Conservation (phyloP, 2,797 vertebrate species). For the Scomberomorus guttatus region DNA sequence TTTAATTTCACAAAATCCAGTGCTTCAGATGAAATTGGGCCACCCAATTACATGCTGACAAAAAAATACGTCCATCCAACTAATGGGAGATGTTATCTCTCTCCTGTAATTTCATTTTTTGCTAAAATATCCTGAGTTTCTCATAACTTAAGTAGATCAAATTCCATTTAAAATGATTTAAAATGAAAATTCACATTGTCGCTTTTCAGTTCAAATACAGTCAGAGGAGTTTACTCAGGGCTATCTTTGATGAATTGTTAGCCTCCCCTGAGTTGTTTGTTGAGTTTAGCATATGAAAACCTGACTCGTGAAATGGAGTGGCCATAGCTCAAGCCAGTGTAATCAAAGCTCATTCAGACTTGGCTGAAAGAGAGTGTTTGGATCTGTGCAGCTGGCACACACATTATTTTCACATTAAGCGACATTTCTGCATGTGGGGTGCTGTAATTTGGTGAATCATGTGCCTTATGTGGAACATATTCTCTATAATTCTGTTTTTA, state of each 20-base stretch:
- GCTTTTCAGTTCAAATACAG: slow-evolving; percentile 49
- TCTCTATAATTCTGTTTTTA: neutral
- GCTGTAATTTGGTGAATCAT: slow-evolving; percentile 17
- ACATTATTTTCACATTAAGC: slow-evolving; percentile 45
- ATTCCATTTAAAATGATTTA: slow-evolving; percentile 46
- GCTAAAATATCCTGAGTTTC: slow-evolving; percentile 49
- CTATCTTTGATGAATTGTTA: slow-evolving; percentile 63
- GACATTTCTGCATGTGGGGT: slow-evolving; percentile 25
- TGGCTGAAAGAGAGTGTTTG: slow-evolving; percentile 49
- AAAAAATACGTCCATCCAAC: slow-evolving; percentile 33
- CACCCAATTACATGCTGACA: slow-evolving; percentile 55
- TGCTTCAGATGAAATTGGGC: slow-evolving; percentile 58
- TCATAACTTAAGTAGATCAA: slow-evolving; percentile 61
- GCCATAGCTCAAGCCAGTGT: slow-evolving; percentile 52
- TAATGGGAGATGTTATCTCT: slow-evolving; percentile 52
- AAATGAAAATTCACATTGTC: slow-evolving; percentile 40
- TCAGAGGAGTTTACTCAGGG: slow-evolving; percentile 51
- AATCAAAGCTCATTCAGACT: slow-evolving; percentile 70
- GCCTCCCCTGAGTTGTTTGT: slow-evolving; percentile 60
- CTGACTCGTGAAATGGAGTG: slow-evolving; percentile 54
- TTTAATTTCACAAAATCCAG: slow-evolving; percentile 52
- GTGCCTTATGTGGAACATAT: slow-evolving; percentile 21
- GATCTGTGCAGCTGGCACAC: slow-evolving; percentile 40
- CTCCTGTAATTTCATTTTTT: slow-evolving; percentile 41
- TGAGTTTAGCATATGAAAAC: slow-evolving; percentile 80